Evolutionary conservation across 2,888 invertebrate genomes (phyloP).

Genomic region (Phengaris arion): DNA sequence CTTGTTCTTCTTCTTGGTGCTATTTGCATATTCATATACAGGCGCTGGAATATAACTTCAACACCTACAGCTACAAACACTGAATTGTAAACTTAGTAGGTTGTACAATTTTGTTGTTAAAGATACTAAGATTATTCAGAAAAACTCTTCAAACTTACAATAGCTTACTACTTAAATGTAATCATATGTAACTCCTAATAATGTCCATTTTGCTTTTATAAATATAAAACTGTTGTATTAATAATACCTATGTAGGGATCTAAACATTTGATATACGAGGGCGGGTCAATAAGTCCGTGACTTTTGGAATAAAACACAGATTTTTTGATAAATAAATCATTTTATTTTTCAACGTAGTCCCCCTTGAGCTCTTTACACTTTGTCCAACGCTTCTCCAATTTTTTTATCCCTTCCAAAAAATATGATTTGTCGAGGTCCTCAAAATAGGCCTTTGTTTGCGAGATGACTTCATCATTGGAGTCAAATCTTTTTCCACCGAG

Average conservation of each 20-base stretch:
- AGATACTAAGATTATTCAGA: neutral
- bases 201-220: slow-evolving; percentile 18
- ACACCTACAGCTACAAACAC: slow-evolving; percentile 50
- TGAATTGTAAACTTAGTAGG: slow-evolving; percentile 47
- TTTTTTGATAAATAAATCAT: too few species aligned
- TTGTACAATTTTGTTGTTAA: slow-evolving; percentile 2
- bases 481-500: too few species aligned
- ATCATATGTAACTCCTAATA: slow-evolving; percentile 12
- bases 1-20: slow-evolving; percentile 68
- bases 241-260: neutral
- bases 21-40: slow-evolving; percentile 68
- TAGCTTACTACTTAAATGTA: neutral
- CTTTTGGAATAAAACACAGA: too few species aligned
- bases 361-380: too few species aligned
- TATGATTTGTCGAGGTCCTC: too few species aligned
- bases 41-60: slow-evolving; percentile 62
- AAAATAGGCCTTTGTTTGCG: too few species aligned
- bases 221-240: neutral
- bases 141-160: neutral
- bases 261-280: slow-evolving; percentile 16
- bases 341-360: too few species aligned
- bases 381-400: too few species aligned
- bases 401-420: too few species aligned
- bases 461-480: too few species aligned
- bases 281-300: too few species aligned